Evolutionary conservation across 1,140 invertebrate species (phyloP).

Genomic region (Meloidogyne exigua): DNA sequence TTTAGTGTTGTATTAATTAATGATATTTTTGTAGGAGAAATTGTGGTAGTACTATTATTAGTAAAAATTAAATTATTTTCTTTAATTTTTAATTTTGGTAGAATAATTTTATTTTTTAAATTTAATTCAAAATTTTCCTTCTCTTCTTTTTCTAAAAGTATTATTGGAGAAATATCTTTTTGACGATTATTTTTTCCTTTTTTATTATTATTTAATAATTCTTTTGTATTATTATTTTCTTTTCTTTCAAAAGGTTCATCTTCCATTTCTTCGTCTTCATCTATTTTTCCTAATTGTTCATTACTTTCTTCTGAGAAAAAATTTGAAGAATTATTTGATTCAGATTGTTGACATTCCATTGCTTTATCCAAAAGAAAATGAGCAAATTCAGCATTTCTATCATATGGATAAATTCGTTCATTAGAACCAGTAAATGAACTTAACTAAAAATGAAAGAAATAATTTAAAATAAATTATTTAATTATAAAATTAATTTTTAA

Average conservation of each 20-base stretch:
- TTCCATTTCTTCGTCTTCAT: not conserved
- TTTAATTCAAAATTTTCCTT: not conserved
- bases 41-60: not conserved
- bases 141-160: not conserved
- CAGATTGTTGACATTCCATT: constrained; percentile 24
- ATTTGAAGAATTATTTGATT: not conserved
- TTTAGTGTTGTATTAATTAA: not conserved
- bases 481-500: too few species aligned
- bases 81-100: constrained; percentile 5
- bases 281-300: constrained; percentile 29
- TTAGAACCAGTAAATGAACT: constrained; percentile 45
- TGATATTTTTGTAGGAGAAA: not conserved
- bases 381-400: constrained; percentile 56
- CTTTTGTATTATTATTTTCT: not conserved
- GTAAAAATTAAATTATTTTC: not conserved
- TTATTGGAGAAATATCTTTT: not conserved
- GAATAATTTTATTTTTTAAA: not conserved
- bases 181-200: constrained; percentile 4
- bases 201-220: not conserved
- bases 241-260: constrained; percentile 4
- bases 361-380: constrained; percentile 36
- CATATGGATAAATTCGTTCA: constrained; percentile 45
- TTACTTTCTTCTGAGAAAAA: not conserved
- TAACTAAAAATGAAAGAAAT: constrained; percentile 13
- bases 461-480: not conserved